These are phyloP conservation scores for Sphenopsis melanotis DNA, from an alignment of 2,797 vertebrate species.

Conservation along the genomic window DNA sequence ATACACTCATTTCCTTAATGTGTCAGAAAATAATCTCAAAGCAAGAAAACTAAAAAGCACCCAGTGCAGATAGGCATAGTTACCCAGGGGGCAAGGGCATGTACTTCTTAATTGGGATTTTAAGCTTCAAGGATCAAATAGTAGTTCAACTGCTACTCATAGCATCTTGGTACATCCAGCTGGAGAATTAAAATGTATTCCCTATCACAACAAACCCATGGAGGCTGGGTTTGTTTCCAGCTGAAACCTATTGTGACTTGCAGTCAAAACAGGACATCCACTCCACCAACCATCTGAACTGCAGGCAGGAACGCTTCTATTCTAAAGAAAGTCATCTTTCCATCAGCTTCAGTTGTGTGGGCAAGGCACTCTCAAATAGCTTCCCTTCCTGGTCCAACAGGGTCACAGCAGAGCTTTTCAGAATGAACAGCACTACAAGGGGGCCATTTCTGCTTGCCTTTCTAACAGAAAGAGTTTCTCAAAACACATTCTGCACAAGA, in stretches of 20 bases:
- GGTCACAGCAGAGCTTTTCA: background rate
- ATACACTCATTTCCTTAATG: background rate
- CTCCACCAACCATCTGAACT: background rate
- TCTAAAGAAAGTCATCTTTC: background rate
- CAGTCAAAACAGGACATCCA: background rate
- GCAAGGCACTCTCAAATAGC: background rate
- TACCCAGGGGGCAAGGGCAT: background rate
- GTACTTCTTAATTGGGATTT: background rate
- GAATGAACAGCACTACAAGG: background rate
- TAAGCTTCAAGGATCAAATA: background rate
- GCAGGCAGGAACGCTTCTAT: background rate
- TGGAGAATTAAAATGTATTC: background rate
- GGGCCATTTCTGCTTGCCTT: background rate
- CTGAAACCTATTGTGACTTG: background rate
- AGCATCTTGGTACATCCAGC: background rate
- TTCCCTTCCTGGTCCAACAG: background rate
- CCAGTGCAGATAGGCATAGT: background rate
- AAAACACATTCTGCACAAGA: background rate
- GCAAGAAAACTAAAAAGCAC: background rate
- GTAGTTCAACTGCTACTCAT: background rate
- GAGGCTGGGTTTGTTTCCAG: background rate
- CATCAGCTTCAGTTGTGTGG: background rate
- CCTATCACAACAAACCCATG: background rate
- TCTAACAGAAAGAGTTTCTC: background rate
- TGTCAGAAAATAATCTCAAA: background rate